These are phyloP conservation scores for Camponotus fellah DNA, from an alignment of 2,888 invertebrate species.

Conservation along the genomic window DNA sequence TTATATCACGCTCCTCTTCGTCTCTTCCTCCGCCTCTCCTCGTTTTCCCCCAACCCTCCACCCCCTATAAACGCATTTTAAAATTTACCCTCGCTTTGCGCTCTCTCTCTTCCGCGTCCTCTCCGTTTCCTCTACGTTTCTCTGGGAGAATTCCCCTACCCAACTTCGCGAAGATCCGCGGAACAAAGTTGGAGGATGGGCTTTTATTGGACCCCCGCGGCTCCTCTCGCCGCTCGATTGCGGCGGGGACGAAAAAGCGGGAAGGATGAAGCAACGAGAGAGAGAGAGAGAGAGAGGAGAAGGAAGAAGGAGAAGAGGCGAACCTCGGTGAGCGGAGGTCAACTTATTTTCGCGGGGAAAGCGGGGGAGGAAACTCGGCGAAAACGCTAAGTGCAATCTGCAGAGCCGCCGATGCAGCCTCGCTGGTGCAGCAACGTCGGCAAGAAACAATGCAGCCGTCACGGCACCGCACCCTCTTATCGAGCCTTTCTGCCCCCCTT, in stretches of 20 bases:
- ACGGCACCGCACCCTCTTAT: conserved; percentile 78
- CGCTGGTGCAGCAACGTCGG: conserved; percentile 79
- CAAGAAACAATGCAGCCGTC: conserved; percentile 83
- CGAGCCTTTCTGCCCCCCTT: conserved; percentile 59
- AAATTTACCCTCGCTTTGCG: conserved; percentile 31
- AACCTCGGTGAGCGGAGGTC: conserved; percentile 57
- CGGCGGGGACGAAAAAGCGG: conserved; percentile 8
- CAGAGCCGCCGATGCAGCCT: conserved; percentile 73
- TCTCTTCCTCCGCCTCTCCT: background rate
- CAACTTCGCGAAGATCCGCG: conserved; percentile 66
- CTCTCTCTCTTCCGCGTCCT: background rate
- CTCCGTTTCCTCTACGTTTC: too few species aligned
- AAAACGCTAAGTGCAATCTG: conserved; percentile 80
- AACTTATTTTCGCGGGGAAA: conserved; percentile 68
- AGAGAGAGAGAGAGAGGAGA: background rate
- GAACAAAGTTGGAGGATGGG: conserved; percentile 62
- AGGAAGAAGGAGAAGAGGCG: background rate
- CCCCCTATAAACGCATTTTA: conserved; percentile 12
- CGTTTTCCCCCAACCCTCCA: background rate
- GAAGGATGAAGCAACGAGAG: conserved; percentile 27
- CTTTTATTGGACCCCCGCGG: conserved; percentile 69
- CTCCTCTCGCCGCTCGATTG: conserved; percentile 69
- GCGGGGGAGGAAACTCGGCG: conserved; percentile 63
- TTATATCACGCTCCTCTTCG: background rate
- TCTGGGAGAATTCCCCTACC: conserved; percentile 1